Evolutionary conservation across 2,888 invertebrate species (phyloP), one percentile per base, ranked within the genome.

Genomic region (Troilus luridus): DNA sequence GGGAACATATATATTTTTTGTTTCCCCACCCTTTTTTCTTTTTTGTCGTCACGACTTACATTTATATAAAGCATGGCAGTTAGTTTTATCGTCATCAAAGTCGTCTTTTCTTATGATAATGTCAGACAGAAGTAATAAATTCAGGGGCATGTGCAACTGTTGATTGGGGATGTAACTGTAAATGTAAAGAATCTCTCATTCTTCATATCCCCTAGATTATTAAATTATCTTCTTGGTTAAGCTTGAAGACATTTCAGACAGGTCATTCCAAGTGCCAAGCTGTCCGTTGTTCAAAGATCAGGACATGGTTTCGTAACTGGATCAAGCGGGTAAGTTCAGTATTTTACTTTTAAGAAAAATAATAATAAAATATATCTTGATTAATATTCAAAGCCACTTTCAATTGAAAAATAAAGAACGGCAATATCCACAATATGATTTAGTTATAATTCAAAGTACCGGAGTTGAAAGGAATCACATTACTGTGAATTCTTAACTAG

Each of bases 11-110:
- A 85, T 54, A 3, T 41, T 56, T 85, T 85, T 85, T 56, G 19
- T 12, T 9, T 6, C 9, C n/a, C 24, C 64, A 10, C 12, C 12
- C 12, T 12, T 2, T 12, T 67, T 67, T 24, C 14, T 67, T 85
- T 56, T n/a, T 85, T 56, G n/a, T 85, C 10, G n/a, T 85, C 85
- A n/a, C n/a, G 85, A 56, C n/a, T 58, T 85, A 85, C 9, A 85
- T 41, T 56, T 56, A 10, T 85, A 85, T 41, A 41, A 27, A 27
- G 27, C 72, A 0, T 9, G 67, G 12, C 12, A 72, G 72, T 72
- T 27, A 72, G 27, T 17, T 72, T 24, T 27, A 67, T 62, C 62
- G 21, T 62, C n/a, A 64, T n/a, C 64, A n/a, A 41, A 41, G 41
- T 41, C 41, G 41, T 9, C 9, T n/a, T 64, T 64, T 64, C n/a